Percentiles rank a stretch among this genome's conserved stretches.
Conservation (phyloP, 1,140 invertebrate genomes). For the Trichogramma pretiosum region DNA sequence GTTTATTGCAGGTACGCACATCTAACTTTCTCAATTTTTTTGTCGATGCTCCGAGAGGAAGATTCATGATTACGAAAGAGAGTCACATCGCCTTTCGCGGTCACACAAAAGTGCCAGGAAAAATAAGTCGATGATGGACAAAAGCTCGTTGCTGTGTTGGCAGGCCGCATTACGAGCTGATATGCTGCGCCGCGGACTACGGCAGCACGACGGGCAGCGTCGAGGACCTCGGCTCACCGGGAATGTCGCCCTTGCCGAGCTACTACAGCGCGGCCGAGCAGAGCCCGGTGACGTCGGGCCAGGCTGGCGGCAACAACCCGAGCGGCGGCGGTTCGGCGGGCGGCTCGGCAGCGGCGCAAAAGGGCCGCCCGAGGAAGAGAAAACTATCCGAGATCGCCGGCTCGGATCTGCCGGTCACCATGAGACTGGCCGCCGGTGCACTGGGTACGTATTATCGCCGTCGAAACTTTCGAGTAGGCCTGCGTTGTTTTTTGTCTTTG, state of each 20-base stretch:
- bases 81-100: too few species aligned
- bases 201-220: slow-evolving; percentile 49
- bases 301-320: slow-evolving; percentile 31
- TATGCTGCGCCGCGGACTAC: slow-evolving; percentile 50
- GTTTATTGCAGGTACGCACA: slow-evolving; percentile 58
- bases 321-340: slow-evolving; percentile 43
- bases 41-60: background rate
- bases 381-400: slow-evolving; percentile 51
- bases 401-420: slow-evolving; percentile 57
- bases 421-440: slow-evolving; percentile 61
- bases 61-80: too few species aligned
- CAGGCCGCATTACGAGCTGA: slow-evolving; percentile 58
- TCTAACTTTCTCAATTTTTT: background rate
- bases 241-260: slow-evolving; percentile 53
- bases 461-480: too few species aligned
- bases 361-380: slow-evolving; percentile 76
- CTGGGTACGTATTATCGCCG: too few species aligned
- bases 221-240: slow-evolving; percentile 49
- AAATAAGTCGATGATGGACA: too few species aligned
- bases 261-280: slow-evolving; percentile 48
- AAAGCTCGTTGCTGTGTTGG: slow-evolving; percentile 24
- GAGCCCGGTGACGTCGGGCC: slow-evolving; percentile 33
- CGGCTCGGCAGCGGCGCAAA: slow-evolving; percentile 54
- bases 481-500: too few species aligned
- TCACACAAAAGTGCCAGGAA: too few species aligned